These are phyloP conservation scores for Micronycteris hirsuta DNA, from an alignment of 2,113 vertebrate genomes.

Conservation along the genomic window DNA sequence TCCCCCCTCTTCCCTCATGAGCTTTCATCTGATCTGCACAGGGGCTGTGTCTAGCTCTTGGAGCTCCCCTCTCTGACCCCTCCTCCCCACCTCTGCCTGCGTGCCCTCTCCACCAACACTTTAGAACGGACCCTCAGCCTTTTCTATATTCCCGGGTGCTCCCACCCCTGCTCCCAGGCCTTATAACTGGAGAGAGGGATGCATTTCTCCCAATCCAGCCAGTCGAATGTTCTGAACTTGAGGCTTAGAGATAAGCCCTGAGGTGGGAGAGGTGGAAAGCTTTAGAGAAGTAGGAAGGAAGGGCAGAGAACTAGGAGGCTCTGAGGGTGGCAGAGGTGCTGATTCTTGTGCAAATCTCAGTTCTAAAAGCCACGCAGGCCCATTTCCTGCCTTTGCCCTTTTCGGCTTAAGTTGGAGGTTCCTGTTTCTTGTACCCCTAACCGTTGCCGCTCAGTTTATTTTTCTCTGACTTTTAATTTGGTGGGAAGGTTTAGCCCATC, in stretches of 20 bases:
- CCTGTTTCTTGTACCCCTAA: not conserved
- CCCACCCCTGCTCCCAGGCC: not conserved
- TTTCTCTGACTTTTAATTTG: not conserved
- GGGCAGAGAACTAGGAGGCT: not conserved
- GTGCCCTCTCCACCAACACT: not conserved
- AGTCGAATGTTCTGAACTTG: too few species aligned
- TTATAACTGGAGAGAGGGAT: not conserved
- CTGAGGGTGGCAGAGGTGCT: rapidly evolving
- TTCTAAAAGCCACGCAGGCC: not conserved
- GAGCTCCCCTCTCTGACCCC: not conserved
- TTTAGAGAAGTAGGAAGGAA: not conserved
- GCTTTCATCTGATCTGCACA: not conserved
- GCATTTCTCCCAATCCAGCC: not conserved
- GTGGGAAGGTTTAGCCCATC: not conserved
- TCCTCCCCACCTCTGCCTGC: too few species aligned
- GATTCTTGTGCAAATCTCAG: rapidly evolving
- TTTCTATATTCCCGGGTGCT: too few species aligned
- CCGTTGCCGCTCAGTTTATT: not conserved
- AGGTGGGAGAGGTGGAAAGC: too few species aligned
- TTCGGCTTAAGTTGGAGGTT: not conserved
- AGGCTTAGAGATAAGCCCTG: not conserved
- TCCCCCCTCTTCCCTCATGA: not conserved
- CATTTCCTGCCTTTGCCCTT: not conserved
- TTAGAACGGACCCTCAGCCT: not conserved
- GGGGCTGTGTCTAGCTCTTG: not conserved